A percentile compares a stretch with the other conserved stretches of the same genome.
phyloP scores from a whole-genome alignment of 2,888 invertebrate species.

The Drosophila kambysellisi region DNA sequence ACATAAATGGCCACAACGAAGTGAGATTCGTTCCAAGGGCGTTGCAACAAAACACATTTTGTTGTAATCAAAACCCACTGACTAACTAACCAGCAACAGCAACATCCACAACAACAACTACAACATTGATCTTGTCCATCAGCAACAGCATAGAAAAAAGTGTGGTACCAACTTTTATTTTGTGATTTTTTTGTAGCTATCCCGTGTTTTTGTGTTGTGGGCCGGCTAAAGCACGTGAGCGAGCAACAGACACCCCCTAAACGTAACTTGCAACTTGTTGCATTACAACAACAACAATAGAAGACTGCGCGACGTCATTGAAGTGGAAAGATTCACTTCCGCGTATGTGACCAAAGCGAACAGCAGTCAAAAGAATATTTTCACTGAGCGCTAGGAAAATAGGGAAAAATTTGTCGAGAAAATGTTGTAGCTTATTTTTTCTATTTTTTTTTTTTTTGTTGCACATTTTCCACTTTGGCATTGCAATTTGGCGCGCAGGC shows the following conservation, averaged over 20 bases:
- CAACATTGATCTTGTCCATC: slow-evolving; percentile 71
- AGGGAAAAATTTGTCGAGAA: slow-evolving; percentile 39
- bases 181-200: neutral
- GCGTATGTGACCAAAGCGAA: slow-evolving; percentile 79
- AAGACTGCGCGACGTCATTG: slow-evolving; percentile 67
- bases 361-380: slow-evolving; percentile 66
- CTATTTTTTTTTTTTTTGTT: slow-evolving; percentile 49
- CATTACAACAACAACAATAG: slow-evolving; percentile 31
- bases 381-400: slow-evolving; percentile 14
- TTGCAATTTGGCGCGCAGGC: slow-evolving; percentile 75
- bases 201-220: slow-evolving; percentile 13
- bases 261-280: slow-evolving; percentile 64
- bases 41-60: slow-evolving; percentile 37
- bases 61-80: slow-evolving; percentile 56
- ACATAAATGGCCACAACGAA: slow-evolving; percentile 52
- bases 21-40: slow-evolving; percentile 74
- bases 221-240: slow-evolving; percentile 65
- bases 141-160: slow-evolving; percentile 24
- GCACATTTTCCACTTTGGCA: slow-evolving; percentile 62
- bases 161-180: slow-evolving; percentile 25
- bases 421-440: slow-evolving; percentile 38
- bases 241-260: slow-evolving; percentile 59
- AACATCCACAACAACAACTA: slow-evolving; percentile 5
- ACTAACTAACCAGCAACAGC: slow-evolving; percentile 50
- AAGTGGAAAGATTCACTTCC: slow-evolving; percentile 80